Percentiles rank a stretch among this genome's conserved stretches.
Evolutionary conservation across 2,797 vertebrate species (phyloP).

Genomic region (Sebastes trivittatus): DNA sequence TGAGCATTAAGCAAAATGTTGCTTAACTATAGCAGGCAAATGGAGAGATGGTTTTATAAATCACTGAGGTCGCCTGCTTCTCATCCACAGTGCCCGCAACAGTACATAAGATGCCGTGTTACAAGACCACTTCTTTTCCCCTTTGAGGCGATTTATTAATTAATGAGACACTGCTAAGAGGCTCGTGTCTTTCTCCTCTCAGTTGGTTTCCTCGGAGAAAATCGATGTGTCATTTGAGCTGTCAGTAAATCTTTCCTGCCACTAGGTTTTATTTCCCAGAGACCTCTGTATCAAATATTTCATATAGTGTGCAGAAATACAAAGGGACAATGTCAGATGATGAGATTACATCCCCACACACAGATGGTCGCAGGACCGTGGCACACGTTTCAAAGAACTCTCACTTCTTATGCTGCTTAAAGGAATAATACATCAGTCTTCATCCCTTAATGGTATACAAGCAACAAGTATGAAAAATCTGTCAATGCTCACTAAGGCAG

Average conservation of each 20-base stretch:
- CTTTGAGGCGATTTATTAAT: slow-evolving; percentile 59
- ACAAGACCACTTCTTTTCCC: slow-evolving; percentile 39
- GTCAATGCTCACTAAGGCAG: neutral
- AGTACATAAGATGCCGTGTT: slow-evolving; percentile 27
- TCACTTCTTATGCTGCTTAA: neutral
- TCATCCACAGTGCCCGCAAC: slow-evolving; percentile 19
- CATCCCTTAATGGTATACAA: neutral
- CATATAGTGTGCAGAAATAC: neutral
- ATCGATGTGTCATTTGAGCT: slow-evolving; percentile 62
- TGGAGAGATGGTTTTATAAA: neutral
- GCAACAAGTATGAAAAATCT: neutral
- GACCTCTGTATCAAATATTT: slow-evolving; percentile 25
- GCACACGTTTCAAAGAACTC: neutral
- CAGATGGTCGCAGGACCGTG: neutral
- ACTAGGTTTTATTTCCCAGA: slow-evolving; percentile 37
- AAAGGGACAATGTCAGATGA: slow-evolving; percentile 16
- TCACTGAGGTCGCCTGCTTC: slow-evolving; percentile 6
- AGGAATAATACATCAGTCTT: neutral
- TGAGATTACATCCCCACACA: neutral
- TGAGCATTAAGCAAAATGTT: neutral
- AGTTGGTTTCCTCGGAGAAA: slow-evolving; percentile 49
- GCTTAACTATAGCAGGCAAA: slow-evolving; percentile 2
- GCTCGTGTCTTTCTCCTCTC: slow-evolving; percentile 30
- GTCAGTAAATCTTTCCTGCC: slow-evolving; percentile 44
- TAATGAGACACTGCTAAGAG: slow-evolving; percentile 56